Conservation (phyloP, 2,113 vertebrate species). For the Archilochus colubris region DNA sequence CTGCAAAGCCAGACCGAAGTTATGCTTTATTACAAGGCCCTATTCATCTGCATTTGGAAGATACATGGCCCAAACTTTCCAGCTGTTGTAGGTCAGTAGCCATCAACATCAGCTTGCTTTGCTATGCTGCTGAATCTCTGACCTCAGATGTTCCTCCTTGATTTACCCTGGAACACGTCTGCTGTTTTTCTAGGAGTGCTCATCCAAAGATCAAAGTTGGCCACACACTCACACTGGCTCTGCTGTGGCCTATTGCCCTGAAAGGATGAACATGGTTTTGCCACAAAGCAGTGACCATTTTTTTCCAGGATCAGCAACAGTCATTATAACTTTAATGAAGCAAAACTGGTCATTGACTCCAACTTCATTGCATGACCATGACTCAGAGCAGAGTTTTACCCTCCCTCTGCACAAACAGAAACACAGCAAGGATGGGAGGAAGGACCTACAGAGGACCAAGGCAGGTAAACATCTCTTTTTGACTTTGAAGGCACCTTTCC, state of each 20-base stretch:
- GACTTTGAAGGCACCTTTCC: background rate
- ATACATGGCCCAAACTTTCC: background rate
- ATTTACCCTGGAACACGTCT: background rate
- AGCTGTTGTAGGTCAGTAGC: background rate
- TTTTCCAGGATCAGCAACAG: background rate
- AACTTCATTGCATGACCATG: background rate
- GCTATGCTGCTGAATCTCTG: background rate
- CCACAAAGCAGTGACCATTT: background rate
- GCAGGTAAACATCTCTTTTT: background rate
- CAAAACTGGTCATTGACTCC: background rate
- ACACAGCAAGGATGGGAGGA: background rate
- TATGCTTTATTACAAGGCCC: background rate
- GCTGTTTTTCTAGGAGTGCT: background rate
- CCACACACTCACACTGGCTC: background rate
- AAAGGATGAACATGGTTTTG: background rate
- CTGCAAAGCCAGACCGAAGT: background rate
- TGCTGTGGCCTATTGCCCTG: background rate
- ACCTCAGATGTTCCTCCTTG: background rate
- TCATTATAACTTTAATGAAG: background rate
- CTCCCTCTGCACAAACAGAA: background rate
- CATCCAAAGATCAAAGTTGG: background rate
- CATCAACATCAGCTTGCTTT: background rate
- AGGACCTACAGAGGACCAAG: background rate
- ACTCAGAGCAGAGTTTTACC: constrained; percentile 19
- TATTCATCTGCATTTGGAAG: background rate